phyloP scores from a whole-genome alignment of 2,113 vertebrate species.

The Anhinga anhinga region DNA sequence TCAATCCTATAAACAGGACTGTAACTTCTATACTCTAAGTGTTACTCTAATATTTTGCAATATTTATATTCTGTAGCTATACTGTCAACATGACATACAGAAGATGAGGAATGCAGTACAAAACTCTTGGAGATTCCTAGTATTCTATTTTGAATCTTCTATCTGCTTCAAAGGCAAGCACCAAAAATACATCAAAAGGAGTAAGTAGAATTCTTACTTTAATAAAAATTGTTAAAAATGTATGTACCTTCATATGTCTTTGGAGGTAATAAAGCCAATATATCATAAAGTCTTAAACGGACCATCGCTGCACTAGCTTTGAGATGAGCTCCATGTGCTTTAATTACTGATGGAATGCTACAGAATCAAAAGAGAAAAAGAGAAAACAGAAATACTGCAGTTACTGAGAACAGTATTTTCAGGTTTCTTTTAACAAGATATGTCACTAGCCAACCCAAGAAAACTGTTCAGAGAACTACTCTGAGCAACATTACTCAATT shows the following conservation, averaged over 20 bases:
- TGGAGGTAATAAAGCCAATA: slow-evolving; percentile 94
- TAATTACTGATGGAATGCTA: slow-evolving; percentile 95
- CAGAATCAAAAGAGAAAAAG: background rate
- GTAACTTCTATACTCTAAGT: background rate
- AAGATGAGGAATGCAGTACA: background rate
- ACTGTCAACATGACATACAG: background rate
- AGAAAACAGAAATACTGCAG: background rate
- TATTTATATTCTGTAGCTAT: background rate
- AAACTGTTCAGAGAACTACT: background rate
- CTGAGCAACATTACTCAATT: background rate
- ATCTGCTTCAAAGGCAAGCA: background rate
- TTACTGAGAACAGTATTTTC: background rate
- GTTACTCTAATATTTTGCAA: background rate
- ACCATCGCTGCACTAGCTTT: slow-evolving; percentile 99
- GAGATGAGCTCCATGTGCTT: slow-evolving; percentile 94
- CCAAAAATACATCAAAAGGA: background rate
- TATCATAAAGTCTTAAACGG: slow-evolving; percentile 94
- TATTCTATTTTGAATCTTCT: background rate
- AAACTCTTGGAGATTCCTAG: background rate
- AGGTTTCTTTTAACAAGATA: background rate
- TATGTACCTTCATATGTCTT: slow-evolving; percentile 96
- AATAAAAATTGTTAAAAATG: background rate
- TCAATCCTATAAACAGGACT: background rate
- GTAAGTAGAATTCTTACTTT: background rate
- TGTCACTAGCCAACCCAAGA: background rate